phyloP scores from a whole-genome alignment of 2,113 vertebrate species.

The Dinomys branickii region DNA sequence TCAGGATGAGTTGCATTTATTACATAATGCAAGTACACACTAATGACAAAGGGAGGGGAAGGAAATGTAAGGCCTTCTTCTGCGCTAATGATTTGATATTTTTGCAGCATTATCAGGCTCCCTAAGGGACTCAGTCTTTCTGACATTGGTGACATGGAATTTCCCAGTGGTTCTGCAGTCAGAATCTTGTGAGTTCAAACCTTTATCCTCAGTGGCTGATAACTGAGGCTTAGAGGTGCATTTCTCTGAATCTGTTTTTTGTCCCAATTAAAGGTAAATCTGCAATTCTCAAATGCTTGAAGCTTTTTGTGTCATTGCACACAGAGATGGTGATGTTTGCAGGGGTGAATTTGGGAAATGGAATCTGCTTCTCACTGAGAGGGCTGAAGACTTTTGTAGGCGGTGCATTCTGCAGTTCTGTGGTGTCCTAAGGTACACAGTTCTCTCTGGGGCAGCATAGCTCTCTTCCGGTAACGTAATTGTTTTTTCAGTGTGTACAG shows the following conservation, averaged over 20 bases:
- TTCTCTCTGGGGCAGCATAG: fast-evolving
- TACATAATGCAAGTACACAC: background rate
- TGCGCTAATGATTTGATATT: too few species aligned
- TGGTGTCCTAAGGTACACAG: fast-evolving
- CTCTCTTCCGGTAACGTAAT: background rate
- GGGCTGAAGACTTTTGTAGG: background rate
- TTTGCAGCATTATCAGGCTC: background rate
- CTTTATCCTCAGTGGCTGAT: fast-evolving
- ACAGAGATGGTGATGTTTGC: background rate
- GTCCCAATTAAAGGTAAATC: background rate
- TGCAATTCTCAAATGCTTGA: background rate
- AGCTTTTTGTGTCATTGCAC: background rate
- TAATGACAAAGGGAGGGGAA: too few species aligned
- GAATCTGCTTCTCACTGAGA: background rate
- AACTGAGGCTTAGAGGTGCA: background rate
- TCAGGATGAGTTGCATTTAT: background rate
- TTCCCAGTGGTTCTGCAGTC: background rate
- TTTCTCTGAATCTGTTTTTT: background rate
- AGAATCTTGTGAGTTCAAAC: background rate
- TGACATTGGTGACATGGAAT: background rate
- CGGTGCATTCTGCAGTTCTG: background rate
- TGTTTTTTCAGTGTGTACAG: background rate
- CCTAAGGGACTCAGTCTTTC: background rate
- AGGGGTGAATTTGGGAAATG: background rate
- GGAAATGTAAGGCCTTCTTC: background rate